phyloP scores from a whole-genome alignment of 2,888 invertebrate genomes.

The Linyphia triangularis region DNA sequence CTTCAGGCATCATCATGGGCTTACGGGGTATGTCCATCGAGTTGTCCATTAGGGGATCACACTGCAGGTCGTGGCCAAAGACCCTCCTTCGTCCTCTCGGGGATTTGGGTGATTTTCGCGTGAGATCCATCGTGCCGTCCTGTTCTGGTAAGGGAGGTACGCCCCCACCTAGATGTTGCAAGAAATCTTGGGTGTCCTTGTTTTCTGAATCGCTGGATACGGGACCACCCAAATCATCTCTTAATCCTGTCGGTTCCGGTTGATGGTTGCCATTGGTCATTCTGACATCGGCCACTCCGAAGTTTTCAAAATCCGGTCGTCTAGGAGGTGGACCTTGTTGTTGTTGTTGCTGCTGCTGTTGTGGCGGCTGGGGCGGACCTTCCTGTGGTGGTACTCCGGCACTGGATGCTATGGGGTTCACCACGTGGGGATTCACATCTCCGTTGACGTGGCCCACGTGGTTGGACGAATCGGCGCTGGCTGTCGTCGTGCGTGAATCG shows the following conservation, averaged over 20 bases:
- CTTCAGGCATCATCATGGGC: conserved; percentile 68
- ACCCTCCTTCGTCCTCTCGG: conserved; percentile 63
- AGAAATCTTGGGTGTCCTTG: conserved; percentile 71
- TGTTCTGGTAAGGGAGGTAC: conserved; percentile 47
- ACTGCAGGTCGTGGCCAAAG: conserved; percentile 65
- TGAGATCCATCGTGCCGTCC: conserved; percentile 66
- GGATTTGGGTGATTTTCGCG: conserved; percentile 70
- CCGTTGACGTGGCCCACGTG: conserved; percentile 72
- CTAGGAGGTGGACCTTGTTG: conserved; percentile 43
- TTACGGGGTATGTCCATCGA: conserved; percentile 68
- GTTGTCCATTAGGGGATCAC: conserved; percentile 70
- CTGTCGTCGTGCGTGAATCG: conserved; percentile 71
- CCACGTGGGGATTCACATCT: conserved; percentile 66
- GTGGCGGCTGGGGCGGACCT: neutral
- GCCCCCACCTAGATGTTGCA: conserved; percentile 63
- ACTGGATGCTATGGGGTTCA: conserved; percentile 9
- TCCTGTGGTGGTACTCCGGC: neutral
- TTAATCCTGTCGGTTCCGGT: conserved; percentile 5
- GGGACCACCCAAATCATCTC: conserved; percentile 70
- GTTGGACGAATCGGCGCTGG: conserved; percentile 71
- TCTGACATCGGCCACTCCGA: conserved; percentile 53
- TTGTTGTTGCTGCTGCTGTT: conserved; percentile 22
- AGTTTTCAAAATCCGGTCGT: conserved; percentile 64
- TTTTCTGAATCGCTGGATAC: conserved; percentile 75
- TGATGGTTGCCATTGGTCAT: conserved; percentile 73